phyloP scores from a whole-genome alignment of 2,888 invertebrate species.

The Cheilosia grossa region DNA sequence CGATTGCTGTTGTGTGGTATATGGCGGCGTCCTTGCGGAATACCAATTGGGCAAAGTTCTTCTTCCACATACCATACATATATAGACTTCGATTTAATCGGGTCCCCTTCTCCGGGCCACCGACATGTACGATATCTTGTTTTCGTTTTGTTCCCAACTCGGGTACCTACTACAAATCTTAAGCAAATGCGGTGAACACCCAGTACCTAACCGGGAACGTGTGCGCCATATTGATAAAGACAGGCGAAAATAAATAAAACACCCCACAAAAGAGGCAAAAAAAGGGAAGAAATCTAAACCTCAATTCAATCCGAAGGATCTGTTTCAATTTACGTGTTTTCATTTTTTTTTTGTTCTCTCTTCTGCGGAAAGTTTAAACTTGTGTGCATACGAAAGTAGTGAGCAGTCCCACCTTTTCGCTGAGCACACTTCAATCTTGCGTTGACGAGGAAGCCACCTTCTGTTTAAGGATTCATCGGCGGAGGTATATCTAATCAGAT shows the following conservation, averaged over 20 bases:
- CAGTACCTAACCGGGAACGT: constrained; percentile 60
- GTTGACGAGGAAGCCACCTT: constrained; percentile 10
- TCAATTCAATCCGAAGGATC: constrained; percentile 72
- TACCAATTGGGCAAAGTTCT: constrained; percentile 63
- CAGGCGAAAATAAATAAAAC: constrained; percentile 5
- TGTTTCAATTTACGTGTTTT: constrained; percentile 67
- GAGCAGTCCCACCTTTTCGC: constrained; percentile 18
- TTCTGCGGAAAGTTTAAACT: constrained; percentile 58
- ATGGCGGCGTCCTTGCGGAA: constrained; percentile 61
- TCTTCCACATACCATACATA: background rate
- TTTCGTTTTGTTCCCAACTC: constrained; percentile 17
- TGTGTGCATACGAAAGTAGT: constrained; percentile 67
- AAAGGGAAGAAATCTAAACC: constrained; percentile 53
- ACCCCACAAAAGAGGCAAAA: constrained; percentile 19
- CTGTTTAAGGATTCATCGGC: constrained; percentile 61
- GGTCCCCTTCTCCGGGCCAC: constrained; percentile 28
- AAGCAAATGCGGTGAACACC: constrained; percentile 71
- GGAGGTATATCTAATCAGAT: constrained; percentile 80
- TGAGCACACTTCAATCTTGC: constrained; percentile 36
- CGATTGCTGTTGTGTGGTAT: constrained; percentile 73
- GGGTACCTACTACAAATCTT: constrained; percentile 66
- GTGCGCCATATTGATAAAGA: constrained; percentile 73
- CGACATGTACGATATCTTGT: constrained; percentile 63
- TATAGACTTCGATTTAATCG: constrained; percentile 45
- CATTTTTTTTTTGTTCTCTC: background rate